Evolutionary conservation across 2,113 vertebrate genomes (phyloP).

Genomic region (human (Homo sapiens)): GRCh38 chr7:51565501-51566000

Average conservation of each 20-base stretch:
- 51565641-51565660: neutral
- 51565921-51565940: rapidly evolving
- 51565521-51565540: neutral
- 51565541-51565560: neutral
- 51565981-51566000: neutral
- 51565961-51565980: neutral
- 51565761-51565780: neutral
- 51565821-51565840: neutral
- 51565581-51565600: neutral
- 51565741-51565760: neutral
- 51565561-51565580: neutral
- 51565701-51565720: neutral
- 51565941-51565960: rapidly evolving
- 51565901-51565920: neutral
- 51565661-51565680: neutral
- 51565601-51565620: neutral
- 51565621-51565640: neutral
- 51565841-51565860: neutral
- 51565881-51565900: rapidly evolving
- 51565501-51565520: neutral
- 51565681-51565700: neutral
- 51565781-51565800: rapidly evolving
- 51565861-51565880: rapidly evolving
- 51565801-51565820: neutral
- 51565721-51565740: neutral